A percentile compares a stretch with the other conserved stretches of the same genome.
Conservation (phyloP, 2,797 vertebrate species). For the Molossus molossus region DNA sequence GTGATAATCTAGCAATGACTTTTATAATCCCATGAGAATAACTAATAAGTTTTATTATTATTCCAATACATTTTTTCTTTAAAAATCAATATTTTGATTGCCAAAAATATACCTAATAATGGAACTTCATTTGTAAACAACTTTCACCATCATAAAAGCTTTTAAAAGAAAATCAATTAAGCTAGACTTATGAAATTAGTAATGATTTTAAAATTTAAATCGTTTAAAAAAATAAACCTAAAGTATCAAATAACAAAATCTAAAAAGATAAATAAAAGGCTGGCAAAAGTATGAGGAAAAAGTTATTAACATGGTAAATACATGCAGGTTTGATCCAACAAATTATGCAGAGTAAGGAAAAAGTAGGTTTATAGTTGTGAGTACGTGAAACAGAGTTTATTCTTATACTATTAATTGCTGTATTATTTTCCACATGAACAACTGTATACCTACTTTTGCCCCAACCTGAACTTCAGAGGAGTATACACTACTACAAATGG, state of each 20-base stretch:
- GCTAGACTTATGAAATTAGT: neutral
- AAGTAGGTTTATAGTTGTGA: neutral
- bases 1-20: neutral
- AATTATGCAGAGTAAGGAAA: constrained; percentile 16
- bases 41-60: constrained; percentile 24
- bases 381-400: neutral
- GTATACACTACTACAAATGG: neutral
- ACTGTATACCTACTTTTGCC: neutral
- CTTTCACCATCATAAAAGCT: neutral
- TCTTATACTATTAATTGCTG: neutral
- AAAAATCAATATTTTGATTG: constrained; percentile 55
- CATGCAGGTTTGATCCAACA: constrained; percentile 18
- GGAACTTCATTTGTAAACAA: constrained; percentile 51
- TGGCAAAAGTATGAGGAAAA: neutral
- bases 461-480: neutral
- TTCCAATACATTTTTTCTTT: constrained; percentile 10
- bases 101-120: constrained; percentile 13
- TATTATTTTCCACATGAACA: neutral
- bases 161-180: constrained; percentile 13
- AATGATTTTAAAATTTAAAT: constrained; percentile 14
- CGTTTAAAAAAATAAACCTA: constrained; percentile 57
- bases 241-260: constrained; percentile 35
- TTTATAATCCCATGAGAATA: neutral
- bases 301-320: constrained; percentile 34
- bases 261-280: neutral